Evolutionary conservation across 2,113 vertebrate genomes (phyloP).

Genomic region (Dromiciops gliroides): DNA sequence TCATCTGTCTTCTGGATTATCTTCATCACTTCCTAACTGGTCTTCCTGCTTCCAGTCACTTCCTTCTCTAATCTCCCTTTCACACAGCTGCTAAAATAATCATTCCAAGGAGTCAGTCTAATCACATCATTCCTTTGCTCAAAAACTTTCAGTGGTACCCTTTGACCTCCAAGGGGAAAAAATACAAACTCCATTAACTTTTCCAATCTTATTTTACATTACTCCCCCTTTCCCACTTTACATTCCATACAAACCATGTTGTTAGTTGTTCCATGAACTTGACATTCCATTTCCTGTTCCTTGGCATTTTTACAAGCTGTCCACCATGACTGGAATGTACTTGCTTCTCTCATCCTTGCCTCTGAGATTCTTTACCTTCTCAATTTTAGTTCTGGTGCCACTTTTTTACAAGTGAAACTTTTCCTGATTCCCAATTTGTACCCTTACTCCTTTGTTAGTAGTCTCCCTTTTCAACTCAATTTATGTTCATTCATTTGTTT

Average conservation of each 20-base stretch:
- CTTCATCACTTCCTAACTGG: neutral
- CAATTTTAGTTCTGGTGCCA: neutral
- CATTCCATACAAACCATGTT: neutral
- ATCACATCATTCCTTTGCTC: neutral
- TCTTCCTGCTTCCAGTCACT: neutral
- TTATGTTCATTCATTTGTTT: neutral
- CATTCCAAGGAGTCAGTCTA: neutral
- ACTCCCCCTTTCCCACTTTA: neutral
- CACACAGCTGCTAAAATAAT: neutral
- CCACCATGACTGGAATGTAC: neutral
- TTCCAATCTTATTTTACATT: neutral
- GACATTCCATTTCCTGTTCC: neutral
- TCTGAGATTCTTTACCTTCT: neutral
- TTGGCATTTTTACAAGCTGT: neutral
- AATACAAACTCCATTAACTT: neutral
- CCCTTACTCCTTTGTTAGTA: neutral
- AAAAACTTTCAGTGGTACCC: neutral
- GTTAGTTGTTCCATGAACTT: neutral
- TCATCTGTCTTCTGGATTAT: neutral
- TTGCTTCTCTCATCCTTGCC: neutral
- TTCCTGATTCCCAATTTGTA: neutral
- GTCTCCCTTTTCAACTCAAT: neutral
- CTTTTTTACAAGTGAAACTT: neutral
- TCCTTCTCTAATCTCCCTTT: neutral
- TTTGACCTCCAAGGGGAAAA: neutral